Base-by-base conservation (phyloP, 92 coral and sea anemone species). In the Ricordea florida region DNA sequence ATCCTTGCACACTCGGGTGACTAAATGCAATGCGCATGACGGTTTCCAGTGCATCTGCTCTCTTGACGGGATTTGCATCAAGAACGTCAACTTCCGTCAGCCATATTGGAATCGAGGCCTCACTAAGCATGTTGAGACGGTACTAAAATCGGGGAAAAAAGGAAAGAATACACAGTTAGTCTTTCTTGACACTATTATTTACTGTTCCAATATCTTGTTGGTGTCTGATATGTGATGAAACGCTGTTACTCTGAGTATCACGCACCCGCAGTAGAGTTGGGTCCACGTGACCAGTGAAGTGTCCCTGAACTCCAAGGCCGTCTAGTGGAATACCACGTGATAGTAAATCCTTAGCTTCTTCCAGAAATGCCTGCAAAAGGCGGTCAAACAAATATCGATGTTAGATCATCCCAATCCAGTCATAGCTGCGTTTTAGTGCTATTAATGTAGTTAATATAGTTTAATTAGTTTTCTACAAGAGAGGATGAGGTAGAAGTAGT, bases 291-390 rank as follows among this genome's bases (percentile, higher is more conserved):
- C 94, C 97, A 1, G 94, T 85, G 26, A 92, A 92, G 55, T 92
- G 97, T 8, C 97, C 97, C 63, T 92, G 97, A 14, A 79, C 83
- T 6, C 97, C 97, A 31, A 92, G 57, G 22, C 94, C 97, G 53
- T 83, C 91, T 28, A 92, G 71, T 25, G 90, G 76, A 21, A 89
- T 78, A 10, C 94, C 89, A 25, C 88, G 62, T 26, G 57, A 27
- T 0, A 69, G 71, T 37, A 92, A 42, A 37, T 73, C 74, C 27
- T 85, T 64, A 15, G 79, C 92, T 57, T 84, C 83, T 59, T 92
- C 97, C 18, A 92, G 74, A 9, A 73, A 79, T 26, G 82, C 76
- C 97, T 92, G 62, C 18, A 58, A 62, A n/a, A n/a, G n/a, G n/a
- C n/a, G n/a, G n/a, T n/a, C n/a, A n/a, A n/a, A n/a, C n/a, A n/a